phyloP scores from a whole-genome alignment of 2,113 vertebrate species.

The Amphiprion percula region DNA sequence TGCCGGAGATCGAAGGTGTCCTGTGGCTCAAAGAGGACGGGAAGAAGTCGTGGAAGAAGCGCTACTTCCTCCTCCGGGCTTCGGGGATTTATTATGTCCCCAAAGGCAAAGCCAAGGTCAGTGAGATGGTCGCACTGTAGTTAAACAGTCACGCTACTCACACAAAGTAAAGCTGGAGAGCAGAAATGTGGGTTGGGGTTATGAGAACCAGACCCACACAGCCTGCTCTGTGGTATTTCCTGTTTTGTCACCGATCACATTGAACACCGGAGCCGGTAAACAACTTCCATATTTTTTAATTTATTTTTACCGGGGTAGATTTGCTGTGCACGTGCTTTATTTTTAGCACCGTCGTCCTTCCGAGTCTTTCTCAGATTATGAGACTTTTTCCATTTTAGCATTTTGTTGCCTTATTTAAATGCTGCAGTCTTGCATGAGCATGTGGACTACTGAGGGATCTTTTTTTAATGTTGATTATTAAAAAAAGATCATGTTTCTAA shows the following conservation, averaged over 20 bases:
- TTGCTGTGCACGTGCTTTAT: not conserved
- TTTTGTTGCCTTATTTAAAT: constrained; percentile 1
- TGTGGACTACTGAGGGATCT: not conserved
- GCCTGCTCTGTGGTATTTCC: constrained; percentile 73
- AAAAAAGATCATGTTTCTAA: too few relatives aligned
- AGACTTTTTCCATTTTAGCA: not conserved
- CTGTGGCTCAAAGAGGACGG: constrained; percentile 98
- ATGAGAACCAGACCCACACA: constrained; percentile 49
- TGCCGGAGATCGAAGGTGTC: constrained; percentile 97
- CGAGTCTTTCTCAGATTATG: not conserved
- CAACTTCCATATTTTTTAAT: not conserved
- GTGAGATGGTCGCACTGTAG: not conserved
- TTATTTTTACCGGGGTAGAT: not conserved
- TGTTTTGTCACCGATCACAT: constrained; percentile 65
- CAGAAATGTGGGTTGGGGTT: constrained; percentile 16
- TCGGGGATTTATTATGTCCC: constrained; percentile 98
- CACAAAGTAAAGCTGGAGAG: not conserved
- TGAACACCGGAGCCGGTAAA: constrained; percentile 28
- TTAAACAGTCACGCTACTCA: not conserved
- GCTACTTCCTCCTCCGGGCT: constrained; percentile 96
- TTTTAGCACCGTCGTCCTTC: constrained; percentile 6
- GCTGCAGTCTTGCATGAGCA: not conserved
- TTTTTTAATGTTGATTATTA: too few relatives aligned
- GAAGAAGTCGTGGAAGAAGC: constrained; percentile 99
- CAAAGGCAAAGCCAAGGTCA: constrained; percentile 98